Conservation (phyloP, 2,113 vertebrate species). For the Cyphomyrus discorhynchus region DNA sequence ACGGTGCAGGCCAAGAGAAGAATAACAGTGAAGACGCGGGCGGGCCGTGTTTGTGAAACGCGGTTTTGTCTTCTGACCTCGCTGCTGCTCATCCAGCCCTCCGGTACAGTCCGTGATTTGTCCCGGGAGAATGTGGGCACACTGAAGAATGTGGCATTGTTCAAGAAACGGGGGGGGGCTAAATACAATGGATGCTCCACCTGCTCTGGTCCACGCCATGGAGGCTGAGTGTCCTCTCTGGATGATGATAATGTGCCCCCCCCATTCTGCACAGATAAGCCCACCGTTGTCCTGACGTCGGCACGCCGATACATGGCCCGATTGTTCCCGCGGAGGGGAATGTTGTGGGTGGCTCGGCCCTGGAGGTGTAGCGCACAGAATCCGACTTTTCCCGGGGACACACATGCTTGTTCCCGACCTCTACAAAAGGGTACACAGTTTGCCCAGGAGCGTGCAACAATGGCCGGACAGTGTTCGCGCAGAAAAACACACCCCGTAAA, state of each 20-base stretch:
- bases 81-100: conserved; percentile 7
- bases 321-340: conserved; percentile 33
- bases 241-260: conserved; percentile 21
- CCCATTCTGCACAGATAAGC: neutral
- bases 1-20: neutral
- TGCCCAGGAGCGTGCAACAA: conserved; percentile 16
- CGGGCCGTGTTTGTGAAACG: conserved; percentile 20
- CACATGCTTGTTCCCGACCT: conserved; percentile 25
- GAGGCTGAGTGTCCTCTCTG: conserved; percentile 31
- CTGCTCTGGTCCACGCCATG: conserved; percentile 17
- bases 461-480: conserved; percentile 11
- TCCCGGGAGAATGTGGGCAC: conserved; percentile 27
- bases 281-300: conserved; percentile 22
- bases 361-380: conserved; percentile 35
- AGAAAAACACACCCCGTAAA: conserved; percentile 35
- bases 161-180: neutral
- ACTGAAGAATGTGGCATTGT: conserved; percentile 41
- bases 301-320: conserved; percentile 19
- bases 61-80: conserved; percentile 29
- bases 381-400: conserved; percentile 20
- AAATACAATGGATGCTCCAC: conserved; percentile 4
- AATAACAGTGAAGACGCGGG: neutral
- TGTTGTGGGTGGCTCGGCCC: conserved; percentile 33
- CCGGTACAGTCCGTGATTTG: conserved; percentile 21
- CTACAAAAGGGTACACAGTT: conserved; percentile 32